phyloP scores from a whole-genome alignment of 2,797 vertebrate genomes.

The Eupleurogrammus muticus region DNA sequence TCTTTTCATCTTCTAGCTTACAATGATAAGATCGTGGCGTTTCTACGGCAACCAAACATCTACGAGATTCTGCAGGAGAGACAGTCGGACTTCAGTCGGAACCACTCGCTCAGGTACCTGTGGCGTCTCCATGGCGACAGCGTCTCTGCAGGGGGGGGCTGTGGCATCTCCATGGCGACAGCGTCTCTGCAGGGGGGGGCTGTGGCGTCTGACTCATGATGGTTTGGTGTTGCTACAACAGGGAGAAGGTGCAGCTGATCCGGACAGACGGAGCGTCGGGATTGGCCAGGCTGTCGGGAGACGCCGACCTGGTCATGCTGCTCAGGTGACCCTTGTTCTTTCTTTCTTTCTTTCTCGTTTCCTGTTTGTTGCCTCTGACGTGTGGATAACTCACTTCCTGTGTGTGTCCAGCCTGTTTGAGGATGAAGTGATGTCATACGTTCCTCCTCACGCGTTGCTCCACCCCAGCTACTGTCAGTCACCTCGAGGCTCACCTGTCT shows the following conservation, averaged over 20 bases:
- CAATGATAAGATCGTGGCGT: constrained; percentile 97
- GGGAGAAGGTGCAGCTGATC: constrained; percentile 97
- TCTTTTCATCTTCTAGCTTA: constrained; percentile 83
- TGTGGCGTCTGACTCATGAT: no score
- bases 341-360: neutral
- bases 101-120: constrained; percentile 93
- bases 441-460: constrained; percentile 95
- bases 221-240: constrained; percentile 55
- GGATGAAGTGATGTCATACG: constrained; percentile 98
- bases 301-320: constrained; percentile 70
- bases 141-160: no score
- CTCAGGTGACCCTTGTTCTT: constrained; percentile 50
- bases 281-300: constrained; percentile 73
- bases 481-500: constrained; percentile 79
- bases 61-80: constrained; percentile 97
- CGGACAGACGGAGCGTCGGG: constrained; percentile 80
- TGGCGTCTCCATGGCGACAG: no score
- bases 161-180: no score
- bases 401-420: constrained; percentile 90
- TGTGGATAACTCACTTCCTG: neutral
- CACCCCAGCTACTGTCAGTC: constrained; percentile 94
- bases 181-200: no score
- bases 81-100: constrained; percentile 92
- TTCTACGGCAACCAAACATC: constrained; percentile 94
- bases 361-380: neutral